Evolutionary conservation across 2,888 invertebrate species (phyloP).

Genomic region (Epsilonema sp.): DNA sequence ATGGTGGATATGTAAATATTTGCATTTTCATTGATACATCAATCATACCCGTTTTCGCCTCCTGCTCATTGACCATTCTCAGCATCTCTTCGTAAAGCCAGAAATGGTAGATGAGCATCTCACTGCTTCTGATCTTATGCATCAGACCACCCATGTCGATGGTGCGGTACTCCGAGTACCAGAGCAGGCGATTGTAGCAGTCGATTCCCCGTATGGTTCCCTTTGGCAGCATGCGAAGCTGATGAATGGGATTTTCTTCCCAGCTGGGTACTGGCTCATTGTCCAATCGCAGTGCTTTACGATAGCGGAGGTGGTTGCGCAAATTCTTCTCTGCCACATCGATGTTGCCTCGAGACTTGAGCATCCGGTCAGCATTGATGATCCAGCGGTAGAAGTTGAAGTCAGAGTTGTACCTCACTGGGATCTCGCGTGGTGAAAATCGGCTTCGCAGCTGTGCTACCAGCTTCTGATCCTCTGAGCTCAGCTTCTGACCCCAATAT

Average conservation of each 20-base stretch:
- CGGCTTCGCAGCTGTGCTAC: not conserved
- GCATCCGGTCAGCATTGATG: constrained; percentile 16
- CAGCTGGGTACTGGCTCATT: constrained; percentile 13
- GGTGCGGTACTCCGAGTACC: constrained; percentile 25
- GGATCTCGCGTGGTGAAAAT: not conserved
- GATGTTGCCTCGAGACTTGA: constrained; percentile 19
- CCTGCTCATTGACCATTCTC: constrained; percentile 22
- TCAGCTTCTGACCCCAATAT: not conserved
- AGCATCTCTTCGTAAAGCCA: constrained; percentile 27
- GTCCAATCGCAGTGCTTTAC: constrained; percentile 16
- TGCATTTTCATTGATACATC: not conserved
- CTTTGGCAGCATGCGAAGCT: constrained; percentile 18
- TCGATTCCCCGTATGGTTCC: constrained; percentile 18
- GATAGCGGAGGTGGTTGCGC: constrained; percentile 22
- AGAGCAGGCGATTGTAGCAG: constrained; percentile 20
- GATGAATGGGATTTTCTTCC: constrained; percentile 23
- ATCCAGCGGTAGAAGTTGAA: constrained; percentile 28
- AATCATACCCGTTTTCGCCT: constrained; percentile 18
- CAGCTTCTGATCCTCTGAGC: not conserved
- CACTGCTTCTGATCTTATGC: constrained; percentile 18
- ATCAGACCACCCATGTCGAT: constrained; percentile 26
- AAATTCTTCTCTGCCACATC: constrained; percentile 19
- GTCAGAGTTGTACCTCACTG: constrained; percentile 21
- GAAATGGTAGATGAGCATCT: constrained; percentile 24
- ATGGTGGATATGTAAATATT: too few relatives aligned